These are phyloP conservation scores for Nicator chloris DNA, from an alignment of 2,113 vertebrate species.

Conservation along the genomic window DNA sequence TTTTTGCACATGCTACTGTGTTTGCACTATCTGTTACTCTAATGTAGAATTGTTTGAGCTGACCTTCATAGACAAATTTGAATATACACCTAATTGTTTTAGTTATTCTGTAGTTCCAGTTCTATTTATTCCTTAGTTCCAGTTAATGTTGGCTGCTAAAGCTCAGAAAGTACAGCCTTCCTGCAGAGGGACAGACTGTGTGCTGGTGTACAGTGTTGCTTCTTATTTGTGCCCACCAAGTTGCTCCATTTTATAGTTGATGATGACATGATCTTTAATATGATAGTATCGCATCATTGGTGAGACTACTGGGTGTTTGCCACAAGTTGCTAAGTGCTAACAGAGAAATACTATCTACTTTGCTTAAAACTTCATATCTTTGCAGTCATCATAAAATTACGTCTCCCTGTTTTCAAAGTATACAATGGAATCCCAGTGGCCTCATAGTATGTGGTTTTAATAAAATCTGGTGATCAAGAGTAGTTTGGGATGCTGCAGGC, in stretches of 20 bases:
- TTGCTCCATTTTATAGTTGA: neutral
- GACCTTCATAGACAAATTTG: neutral
- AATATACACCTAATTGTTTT: neutral
- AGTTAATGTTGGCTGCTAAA: neutral
- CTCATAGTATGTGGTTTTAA: neutral
- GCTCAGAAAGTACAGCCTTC: neutral
- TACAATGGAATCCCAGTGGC: neutral
- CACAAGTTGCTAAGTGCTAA: neutral
- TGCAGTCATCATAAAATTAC: neutral
- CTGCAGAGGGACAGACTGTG: neutral
- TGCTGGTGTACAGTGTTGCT: neutral
- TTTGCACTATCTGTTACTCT: neutral
- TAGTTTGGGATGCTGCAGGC: neutral
- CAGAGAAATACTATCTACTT: neutral
- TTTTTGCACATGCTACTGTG: neutral
- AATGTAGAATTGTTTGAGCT: neutral
- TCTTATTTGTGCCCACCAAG: neutral
- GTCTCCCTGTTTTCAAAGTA: neutral
- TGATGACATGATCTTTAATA: neutral
- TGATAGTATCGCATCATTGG: fast-evolving
- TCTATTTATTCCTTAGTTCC: neutral
- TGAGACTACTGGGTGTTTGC: neutral
- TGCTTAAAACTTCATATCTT: neutral
- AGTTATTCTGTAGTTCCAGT: neutral
- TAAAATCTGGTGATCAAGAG: neutral